Conservation (phyloP, 2,888 invertebrate species). For the Physocephala rufipes region DNA sequence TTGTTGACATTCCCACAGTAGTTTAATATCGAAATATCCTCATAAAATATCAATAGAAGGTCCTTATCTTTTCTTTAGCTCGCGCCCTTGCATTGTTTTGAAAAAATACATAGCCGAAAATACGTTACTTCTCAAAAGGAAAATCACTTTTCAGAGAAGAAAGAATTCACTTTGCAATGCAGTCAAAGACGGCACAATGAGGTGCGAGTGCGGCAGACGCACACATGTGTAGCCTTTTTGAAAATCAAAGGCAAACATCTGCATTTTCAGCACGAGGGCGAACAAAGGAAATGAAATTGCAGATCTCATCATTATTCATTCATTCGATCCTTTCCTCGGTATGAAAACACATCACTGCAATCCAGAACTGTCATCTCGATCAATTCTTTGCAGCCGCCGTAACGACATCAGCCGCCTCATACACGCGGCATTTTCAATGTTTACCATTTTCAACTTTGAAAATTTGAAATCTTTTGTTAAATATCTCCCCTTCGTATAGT, state of each 20-base stretch:
- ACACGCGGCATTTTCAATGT: constrained; percentile 44
- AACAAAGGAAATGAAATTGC: constrained; percentile 27
- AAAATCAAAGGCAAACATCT: constrained; percentile 39
- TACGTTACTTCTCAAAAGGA: constrained; percentile 18
- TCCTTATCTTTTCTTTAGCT: not conserved
- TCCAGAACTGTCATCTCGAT: constrained; percentile 37
- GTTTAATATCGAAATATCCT: not conserved
- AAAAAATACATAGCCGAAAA: not conserved
- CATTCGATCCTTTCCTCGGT: not conserved
- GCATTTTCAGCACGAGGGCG: constrained; percentile 43
- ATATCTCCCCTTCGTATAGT: not conserved
- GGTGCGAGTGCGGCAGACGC: not conserved
- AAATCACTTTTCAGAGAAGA: not conserved
- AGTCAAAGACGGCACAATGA: not conserved
- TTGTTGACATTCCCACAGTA: not conserved
- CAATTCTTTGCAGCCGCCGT: too few species aligned
- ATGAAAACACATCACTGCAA: constrained; percentile 11
- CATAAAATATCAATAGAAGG: too few species aligned
- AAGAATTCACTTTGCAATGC: constrained; percentile 20
- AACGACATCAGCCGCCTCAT: constrained; percentile 36
- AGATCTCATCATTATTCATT: not conserved
- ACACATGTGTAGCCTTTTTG: not conserved
- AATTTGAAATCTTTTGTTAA: constrained; percentile 21
- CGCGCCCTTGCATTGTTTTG: not conserved
- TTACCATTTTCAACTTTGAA: not conserved